Conservation (phyloP, 2,797 vertebrate species). For the Peromyscus nudipes region DNA sequence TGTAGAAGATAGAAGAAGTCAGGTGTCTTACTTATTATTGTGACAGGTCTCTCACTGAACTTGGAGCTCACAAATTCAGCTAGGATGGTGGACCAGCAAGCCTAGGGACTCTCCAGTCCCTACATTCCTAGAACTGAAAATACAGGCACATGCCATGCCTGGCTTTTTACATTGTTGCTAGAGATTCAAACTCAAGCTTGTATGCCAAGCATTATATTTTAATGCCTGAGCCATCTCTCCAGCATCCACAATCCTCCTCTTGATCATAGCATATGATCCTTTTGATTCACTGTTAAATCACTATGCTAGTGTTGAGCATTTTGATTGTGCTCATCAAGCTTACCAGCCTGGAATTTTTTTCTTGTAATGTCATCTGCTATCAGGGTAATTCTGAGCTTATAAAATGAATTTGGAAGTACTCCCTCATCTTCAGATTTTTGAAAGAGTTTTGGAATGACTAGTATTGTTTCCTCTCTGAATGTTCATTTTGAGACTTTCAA, state of each 20-base stretch:
- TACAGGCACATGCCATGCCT: background rate
- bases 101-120: no score
- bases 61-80: background rate
- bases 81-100: background rate
- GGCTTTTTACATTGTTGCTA: background rate
- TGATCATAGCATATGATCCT: background rate
- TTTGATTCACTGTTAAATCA: background rate
- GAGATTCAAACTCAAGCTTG: background rate
- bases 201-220: background rate
- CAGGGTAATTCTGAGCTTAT: background rate
- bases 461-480: background rate
- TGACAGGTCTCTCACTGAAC: background rate
- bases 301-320: background rate
- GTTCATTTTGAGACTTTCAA: background rate
- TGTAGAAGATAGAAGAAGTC: background rate
- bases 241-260: background rate
- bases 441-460: background rate
- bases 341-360: background rate
- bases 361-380: background rate
- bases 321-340: background rate
- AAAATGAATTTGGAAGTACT: background rate
- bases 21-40: background rate
- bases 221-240: background rate
- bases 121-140: background rate
- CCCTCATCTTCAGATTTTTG: background rate